Conservation (phyloP, 2,113 vertebrate genomes). For the Bujurquina vittata region DNA sequence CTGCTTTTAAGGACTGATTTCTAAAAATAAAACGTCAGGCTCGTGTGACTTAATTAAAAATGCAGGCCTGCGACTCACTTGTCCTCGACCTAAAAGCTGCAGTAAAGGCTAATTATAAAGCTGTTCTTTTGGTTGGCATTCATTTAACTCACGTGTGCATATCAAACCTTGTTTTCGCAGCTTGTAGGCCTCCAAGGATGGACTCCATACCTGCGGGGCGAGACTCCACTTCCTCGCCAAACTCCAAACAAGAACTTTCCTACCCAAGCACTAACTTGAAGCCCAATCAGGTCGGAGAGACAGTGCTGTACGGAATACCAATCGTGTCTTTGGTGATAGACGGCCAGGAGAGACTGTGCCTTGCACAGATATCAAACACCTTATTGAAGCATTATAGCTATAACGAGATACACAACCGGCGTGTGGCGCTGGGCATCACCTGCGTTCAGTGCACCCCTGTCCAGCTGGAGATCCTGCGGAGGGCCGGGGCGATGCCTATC, state of each 20-base stretch:
- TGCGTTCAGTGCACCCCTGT: conserved; percentile 94
- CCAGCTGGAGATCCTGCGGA: conserved; percentile 90
- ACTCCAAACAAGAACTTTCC: conserved; percentile 90
- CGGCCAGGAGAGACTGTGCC: conserved; percentile 91
- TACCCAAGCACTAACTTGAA: conserved; percentile 89
- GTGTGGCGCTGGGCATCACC: conserved; percentile 93
- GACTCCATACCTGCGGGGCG: conserved; percentile 90
- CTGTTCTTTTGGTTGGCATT: background rate
- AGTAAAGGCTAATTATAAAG: background rate
- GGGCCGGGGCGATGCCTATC: conserved; percentile 92
- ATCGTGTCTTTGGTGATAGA: conserved; percentile 96
- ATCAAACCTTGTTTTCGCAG: conserved; percentile 44
- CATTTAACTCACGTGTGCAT: background rate
- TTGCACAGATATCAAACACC: conserved; percentile 93
- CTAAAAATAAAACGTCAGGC: conserved; percentile 6
- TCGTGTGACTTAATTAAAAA: background rate
- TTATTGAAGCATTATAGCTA: conserved; percentile 92
- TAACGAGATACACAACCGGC: conserved; percentile 93
- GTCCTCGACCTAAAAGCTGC: background rate
- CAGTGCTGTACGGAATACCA: conserved; percentile 93
- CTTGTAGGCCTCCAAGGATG: conserved; percentile 85
- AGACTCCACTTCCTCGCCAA: conserved; percentile 90
- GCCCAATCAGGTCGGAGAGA: conserved; percentile 96
- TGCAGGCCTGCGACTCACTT: background rate
- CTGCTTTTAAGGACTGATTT: background rate